A percentile compares a stretch with the other conserved stretches of the same genome.
These are phyloP conservation scores for Alethe diademata DNA, from an alignment of 2,113 vertebrate genomes.

Conservation along the genomic window DNA sequence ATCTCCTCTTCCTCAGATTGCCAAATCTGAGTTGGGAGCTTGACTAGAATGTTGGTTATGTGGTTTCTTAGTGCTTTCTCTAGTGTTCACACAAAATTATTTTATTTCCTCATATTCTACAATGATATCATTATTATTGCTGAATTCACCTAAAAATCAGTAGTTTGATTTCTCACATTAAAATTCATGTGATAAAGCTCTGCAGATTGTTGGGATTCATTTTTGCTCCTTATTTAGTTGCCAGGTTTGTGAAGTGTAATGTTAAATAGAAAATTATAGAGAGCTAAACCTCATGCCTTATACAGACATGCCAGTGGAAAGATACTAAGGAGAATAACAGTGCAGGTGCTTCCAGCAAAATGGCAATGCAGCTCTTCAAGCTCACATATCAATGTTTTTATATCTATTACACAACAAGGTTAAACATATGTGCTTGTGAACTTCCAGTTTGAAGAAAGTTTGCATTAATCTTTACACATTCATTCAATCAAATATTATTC, in stretches of 20 bases:
- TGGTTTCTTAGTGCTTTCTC: background rate
- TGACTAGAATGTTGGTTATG: background rate
- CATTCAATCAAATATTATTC: conserved; percentile 50
- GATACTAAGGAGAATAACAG: conserved; percentile 22
- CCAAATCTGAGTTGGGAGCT: background rate
- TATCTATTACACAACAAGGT: conserved; percentile 31
- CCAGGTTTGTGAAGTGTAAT: background rate
- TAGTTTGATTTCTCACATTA: background rate
- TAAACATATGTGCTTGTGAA: conserved; percentile 29
- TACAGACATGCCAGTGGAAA: conserved; percentile 29
- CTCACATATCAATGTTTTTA: conserved; percentile 28
- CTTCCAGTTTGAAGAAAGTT: conserved; percentile 20
- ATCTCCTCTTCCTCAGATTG: background rate
- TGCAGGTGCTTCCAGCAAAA: conserved; percentile 46
- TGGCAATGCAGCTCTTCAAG: conserved; percentile 26
- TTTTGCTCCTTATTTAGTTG: conserved; percentile 49
- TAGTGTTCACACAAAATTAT: background rate
- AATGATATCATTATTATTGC: background rate
- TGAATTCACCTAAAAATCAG: background rate
- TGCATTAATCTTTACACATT: conserved; percentile 40
- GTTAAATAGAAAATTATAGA: background rate
- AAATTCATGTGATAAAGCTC: background rate
- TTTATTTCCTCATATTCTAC: background rate
- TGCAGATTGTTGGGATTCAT: background rate
- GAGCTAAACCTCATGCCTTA: background rate